A percentile compares a stretch with the other conserved stretches of the same genome.
Evolutionary conservation across 2,113 vertebrate species (phyloP).

Genomic region (Barbus barbus): DNA sequence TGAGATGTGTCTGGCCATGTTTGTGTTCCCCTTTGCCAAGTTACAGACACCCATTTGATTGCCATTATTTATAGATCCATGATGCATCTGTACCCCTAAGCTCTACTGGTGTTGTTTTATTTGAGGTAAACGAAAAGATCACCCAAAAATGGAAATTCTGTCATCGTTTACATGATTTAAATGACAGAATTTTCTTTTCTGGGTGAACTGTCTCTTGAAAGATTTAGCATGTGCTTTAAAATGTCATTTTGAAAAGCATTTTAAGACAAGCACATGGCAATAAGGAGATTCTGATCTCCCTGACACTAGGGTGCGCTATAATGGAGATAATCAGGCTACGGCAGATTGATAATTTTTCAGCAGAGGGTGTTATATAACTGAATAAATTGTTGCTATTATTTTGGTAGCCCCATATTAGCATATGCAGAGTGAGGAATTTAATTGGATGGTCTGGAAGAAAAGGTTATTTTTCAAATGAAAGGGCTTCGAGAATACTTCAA

Average conservation of each 20-base stretch:
- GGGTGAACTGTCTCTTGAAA: not conserved
- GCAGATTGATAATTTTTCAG: not conserved
- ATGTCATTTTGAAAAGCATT: too few species aligned
- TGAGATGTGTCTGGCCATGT: not conserved
- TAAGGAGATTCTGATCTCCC: not conserved
- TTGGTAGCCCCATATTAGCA: conserved; percentile 34
- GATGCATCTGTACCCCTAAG: conserved; percentile 9
- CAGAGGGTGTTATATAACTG: not conserved
- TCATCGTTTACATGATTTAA: not conserved
- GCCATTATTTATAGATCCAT: conserved; percentile 51
- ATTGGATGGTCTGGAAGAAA: too few species aligned
- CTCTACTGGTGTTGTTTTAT: not conserved
- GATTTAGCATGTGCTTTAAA: too few species aligned
- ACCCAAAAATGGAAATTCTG: not conserved
- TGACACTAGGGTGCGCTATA: not conserved
- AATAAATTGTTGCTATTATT: not conserved
- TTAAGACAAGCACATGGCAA: too few species aligned
- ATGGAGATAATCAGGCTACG: not conserved
- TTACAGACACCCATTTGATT: conserved; percentile 36
- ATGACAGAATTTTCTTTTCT: too few species aligned
- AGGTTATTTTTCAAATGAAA: conserved; percentile 14
- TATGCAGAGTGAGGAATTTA: conserved; percentile 35
- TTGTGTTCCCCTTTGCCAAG: conserved; percentile 36
- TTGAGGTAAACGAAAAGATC: not conserved
- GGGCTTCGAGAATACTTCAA: conserved; percentile 25